Percentiles rank a stretch among this genome's conserved stretches.
Evolutionary conservation across 1,140 invertebrate species (phyloP).

Genomic region (Heliconius melpomene): DNA sequence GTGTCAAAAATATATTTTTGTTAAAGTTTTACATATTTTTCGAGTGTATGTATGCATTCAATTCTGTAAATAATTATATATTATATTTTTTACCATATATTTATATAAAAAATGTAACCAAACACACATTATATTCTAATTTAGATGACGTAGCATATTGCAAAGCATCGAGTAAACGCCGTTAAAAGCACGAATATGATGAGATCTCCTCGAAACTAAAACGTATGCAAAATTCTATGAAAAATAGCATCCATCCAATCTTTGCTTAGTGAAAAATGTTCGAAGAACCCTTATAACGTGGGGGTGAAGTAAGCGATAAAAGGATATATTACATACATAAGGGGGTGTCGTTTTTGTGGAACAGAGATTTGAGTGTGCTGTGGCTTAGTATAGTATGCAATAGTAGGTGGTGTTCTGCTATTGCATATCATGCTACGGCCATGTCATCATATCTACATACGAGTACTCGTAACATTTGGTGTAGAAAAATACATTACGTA

Average conservation of each 20-base stretch:
- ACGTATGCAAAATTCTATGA: slow-evolving; percentile 59
- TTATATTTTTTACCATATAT: too few species aligned
- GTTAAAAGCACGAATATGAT: slow-evolving; percentile 46
- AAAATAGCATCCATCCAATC: slow-evolving; percentile 55
- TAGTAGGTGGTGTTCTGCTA: too few species aligned
- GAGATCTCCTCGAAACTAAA: slow-evolving; percentile 51
- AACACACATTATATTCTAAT: neutral
- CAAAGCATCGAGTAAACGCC: slow-evolving; percentile 24
- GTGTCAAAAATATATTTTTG: too few species aligned
- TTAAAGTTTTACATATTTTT: too few species aligned
- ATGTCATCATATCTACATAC: too few species aligned
- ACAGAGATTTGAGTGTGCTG: neutral
- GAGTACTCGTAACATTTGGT: too few species aligned
- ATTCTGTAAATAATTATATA: too few species aligned
- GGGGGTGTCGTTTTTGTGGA: neutral
- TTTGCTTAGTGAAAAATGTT: slow-evolving; percentile 56
- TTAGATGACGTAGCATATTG: neutral
- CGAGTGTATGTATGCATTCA: too few species aligned
- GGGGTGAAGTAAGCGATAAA: slow-evolving; percentile 46
- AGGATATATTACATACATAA: slow-evolving; percentile 22
- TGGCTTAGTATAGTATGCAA: neutral
- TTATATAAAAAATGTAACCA: too few species aligned
- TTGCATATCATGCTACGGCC: too few species aligned
- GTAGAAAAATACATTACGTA: too few species aligned
- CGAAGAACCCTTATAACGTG: slow-evolving; percentile 49